Evolutionary conservation across 2,113 vertebrate genomes (phyloP), one percentile per base, ranked within the genome.

Genomic region (Dinomys branickii): DNA sequence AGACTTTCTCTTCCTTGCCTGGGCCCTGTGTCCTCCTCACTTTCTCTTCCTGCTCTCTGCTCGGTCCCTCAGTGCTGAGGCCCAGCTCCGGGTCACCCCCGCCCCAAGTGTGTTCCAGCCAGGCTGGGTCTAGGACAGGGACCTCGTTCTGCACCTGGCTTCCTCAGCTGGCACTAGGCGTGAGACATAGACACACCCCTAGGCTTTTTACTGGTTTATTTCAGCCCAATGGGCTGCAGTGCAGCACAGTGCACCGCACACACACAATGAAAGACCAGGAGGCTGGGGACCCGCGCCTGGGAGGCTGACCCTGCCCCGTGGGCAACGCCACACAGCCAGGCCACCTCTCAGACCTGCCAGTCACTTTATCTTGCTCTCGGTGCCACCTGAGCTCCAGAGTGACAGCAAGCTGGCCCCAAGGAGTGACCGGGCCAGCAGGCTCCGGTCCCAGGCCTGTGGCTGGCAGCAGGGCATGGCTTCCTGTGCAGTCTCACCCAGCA

Each of bases 141-240:
- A 2, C 4, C 1, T 6, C 11, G 2, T 24, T 67, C 65, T 24
- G 47, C 19, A 19, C 63, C 69, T 24, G 69, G 50, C n/a, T 30
- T 19, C 22, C 80, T 44, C 1, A 4, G 26, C 75, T 35, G 87
- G 93, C n/a, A 5, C 59, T 85, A 52, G 7, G 82, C 59, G 35
- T 59, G 59, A 77, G 35, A 75, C 1, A 7, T 30, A 28, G 4
- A 24, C 63, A 0, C 33, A 54, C 56, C 24, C 41, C 65, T 20
- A 44, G 41, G 54, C 8, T 41, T 90, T 94, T 90, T 77, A 59
- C 17, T 16, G 56, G 3, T 97, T 97, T 94, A 96, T 95, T 97
- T 87, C 67, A 30, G 71, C 33, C 81, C 54, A 80, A 1, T 90
- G 41, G 16, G n/a, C 71, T 69, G 26, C 83, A 71, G 38, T 33